A percentile compares a stretch with the other conserved stretches of the same genome.
These are phyloP conservation scores for silkworm (Bombyx mori) DNA, from an alignment of 1,140 invertebrate genomes.

Conservation along the genomic window DNA sequence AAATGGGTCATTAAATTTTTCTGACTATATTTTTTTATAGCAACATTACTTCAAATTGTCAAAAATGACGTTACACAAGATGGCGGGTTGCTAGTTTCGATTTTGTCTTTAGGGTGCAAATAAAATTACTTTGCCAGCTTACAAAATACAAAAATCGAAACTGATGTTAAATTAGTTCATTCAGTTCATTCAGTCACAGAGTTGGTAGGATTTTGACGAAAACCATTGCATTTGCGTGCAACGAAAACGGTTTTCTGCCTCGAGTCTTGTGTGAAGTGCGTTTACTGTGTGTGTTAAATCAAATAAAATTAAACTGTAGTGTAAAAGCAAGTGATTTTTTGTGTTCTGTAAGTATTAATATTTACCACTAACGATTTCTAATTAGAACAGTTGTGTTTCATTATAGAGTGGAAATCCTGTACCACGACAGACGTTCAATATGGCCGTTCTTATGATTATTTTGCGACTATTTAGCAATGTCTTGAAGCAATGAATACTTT, in stretches of 20 bases:
- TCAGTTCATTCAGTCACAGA: neutral
- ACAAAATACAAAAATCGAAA: slow-evolving; percentile 55
- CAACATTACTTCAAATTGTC: no score
- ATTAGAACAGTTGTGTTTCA: neutral
- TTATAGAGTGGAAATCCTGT: slow-evolving; percentile 10
- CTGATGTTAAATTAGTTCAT: slow-evolving; percentile 34
- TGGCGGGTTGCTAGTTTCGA: no score
- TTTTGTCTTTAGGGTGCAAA: no score
- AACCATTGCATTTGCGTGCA: slow-evolving; percentile 33
- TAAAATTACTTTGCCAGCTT: no score
- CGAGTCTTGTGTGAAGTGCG: slow-evolving; percentile 61
- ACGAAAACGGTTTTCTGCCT: slow-evolving; percentile 66
- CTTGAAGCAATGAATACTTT: no score
- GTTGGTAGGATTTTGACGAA: slow-evolving; percentile 23
- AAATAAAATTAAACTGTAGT: slow-evolving; percentile 43
- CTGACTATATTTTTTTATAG: no score
- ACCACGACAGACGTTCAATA: slow-evolving; percentile 54
- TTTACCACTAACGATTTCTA: slow-evolving; percentile 2
- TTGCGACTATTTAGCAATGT: slow-evolving; percentile 12
- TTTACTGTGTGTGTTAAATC: slow-evolving; percentile 49
- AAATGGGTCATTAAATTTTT: no score
- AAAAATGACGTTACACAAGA: no score
- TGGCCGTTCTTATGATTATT: slow-evolving; percentile 61
- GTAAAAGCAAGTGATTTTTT: slow-evolving; percentile 49
- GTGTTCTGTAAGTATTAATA: slow-evolving; percentile 50